Conservation (phyloP, 2,888 invertebrate genomes). For the Dryomyza anilis region DNA sequence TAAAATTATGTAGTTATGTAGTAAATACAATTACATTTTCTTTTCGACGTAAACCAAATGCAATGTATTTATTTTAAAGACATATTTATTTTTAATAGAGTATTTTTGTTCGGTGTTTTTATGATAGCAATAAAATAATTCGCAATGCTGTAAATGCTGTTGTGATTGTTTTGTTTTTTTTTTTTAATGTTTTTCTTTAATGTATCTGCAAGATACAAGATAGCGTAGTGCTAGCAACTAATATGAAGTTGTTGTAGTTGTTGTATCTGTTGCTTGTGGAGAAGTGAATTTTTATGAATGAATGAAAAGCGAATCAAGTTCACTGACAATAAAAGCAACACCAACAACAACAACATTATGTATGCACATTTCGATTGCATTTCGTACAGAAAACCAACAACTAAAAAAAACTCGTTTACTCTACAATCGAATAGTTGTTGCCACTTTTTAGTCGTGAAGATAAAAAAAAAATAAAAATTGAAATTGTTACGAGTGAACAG, state of each 20-base stretch:
- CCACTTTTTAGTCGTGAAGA: conserved; percentile 14
- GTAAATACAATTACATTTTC: too few species aligned
- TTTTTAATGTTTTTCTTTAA: too few species aligned
- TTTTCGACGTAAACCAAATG: too few species aligned
- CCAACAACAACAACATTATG: conserved; percentile 8
- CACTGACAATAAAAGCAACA: conserved; percentile 24
- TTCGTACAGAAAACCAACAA: conserved; percentile 15
- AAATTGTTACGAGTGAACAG: too few species aligned
- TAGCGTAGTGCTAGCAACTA: too few species aligned
- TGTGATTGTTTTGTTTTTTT: neutral
- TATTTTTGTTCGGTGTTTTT: too few species aligned
- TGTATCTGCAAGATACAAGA: too few species aligned
- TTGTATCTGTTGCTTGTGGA: conserved; percentile 5
- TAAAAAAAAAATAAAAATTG: neutral
- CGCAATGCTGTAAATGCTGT: neutral
- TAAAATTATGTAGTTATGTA: too few species aligned
- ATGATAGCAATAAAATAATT: neutral
- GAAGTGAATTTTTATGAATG: conserved; percentile 26
- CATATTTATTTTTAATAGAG: too few species aligned
- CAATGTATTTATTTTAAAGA: too few species aligned
- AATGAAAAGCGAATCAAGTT: conserved; percentile 26
- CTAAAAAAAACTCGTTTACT: conserved; percentile 25
- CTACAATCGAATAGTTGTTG: conserved; percentile 21
- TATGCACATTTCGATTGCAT: conserved; percentile 23
- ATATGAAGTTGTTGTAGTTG: neutral